Base-by-base conservation (phyloP, 1,140 invertebrate species). In the Pachypsylla venusta region DNA sequence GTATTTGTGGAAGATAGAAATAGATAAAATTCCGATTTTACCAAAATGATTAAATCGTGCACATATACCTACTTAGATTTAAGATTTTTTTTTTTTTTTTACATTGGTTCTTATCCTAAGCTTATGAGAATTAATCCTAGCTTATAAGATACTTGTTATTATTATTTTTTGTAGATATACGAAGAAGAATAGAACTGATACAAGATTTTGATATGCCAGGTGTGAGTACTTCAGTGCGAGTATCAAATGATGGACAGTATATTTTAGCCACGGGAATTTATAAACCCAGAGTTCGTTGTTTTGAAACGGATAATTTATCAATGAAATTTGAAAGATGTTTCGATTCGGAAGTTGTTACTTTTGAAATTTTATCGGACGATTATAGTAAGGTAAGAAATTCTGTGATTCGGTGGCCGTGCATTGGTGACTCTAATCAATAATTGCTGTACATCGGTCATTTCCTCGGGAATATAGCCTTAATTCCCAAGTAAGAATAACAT, bases 191-290 rank as follows among this genome's bases (percentile, higher is more conserved):
- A 63, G 89, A 99, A 72, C 78, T 99, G 16, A 92, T 99, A 66
- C 96, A 99, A 74, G 96, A 99, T 70, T 99, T 99, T 80, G 90
- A 96, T 64, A 99, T 98, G 96, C 96, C 96, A 57, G 89, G 81
- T 60, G 76, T 98, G 1, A 95, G 91, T 68, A 87, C 82, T 35
- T 82, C 80, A 39, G 79, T 99, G 40, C 78, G 81, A 70, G 77
- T 93, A 53, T 89, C 93, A n/a, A 82, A 78, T 66, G 94, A 99
- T 81, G 85, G 87, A 22, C 83, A 96, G 62, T 97, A 91, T 71
- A 83, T 98, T 61, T 75, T 98, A 64, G 88, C 86, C 22, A 88
- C 93, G 27, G 94, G 95, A 28, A 89, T 92, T 60, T 99, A 99
- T 69, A 99, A 99, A 71, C 97, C 97, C 16, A 77, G 90, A 67